Base-by-base conservation (phyloP, 2,113 vertebrate genomes). In the Hypocryptadius cinnamomeus region DNA sequence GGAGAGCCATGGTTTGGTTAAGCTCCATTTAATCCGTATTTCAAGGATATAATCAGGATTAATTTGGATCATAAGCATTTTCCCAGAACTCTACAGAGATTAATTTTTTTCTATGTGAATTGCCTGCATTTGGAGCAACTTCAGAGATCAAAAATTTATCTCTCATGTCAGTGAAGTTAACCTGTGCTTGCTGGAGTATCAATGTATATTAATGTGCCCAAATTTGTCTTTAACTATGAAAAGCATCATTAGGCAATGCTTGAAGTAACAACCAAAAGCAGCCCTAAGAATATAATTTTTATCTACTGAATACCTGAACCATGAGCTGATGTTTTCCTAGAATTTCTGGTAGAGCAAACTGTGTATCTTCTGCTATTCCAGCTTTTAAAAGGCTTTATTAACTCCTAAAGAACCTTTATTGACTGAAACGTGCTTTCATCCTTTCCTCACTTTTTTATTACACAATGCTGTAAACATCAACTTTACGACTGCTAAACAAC, bases 21-120 rank as follows among this genome's bases (percentile, higher is more conserved):
- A 63, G 20, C 40, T 87, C 59, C 28, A 24, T 48, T 91, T 95
- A 94, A 85, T 61, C 87, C 31, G 10, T 30, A 15, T 47, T 84
- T 82, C 57, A 37, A 51, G 35, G 20, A 59, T 54, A 85, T 77
- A 85, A 83, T 94, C 82, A 70, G 94, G 95, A 90, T 92, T 96
- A 92, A 74, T 87, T 79, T 86, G 69, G 64, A 88, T 88, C 56
- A 80, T 59, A 85, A 90, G 48, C 31, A 66, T 94, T 92, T 93
- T 85, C 74, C 54, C 44, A 79, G 68, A 80, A 79, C 33, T 65
- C 65, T 27, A 31, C 12, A 50, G n/a, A 87, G 30, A 40, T 85
- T 0, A 48, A 7, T 85, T 87, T 45, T 79, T 72, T 64, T 14
- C n/a, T 73, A 1, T 17, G 15, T 60, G 63, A 89, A 79, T n/a